Evolutionary conservation across 2,797 vertebrate genomes (phyloP), one percentile per base, ranked within the genome.

Genomic region (Vultur gryphus): DNA sequence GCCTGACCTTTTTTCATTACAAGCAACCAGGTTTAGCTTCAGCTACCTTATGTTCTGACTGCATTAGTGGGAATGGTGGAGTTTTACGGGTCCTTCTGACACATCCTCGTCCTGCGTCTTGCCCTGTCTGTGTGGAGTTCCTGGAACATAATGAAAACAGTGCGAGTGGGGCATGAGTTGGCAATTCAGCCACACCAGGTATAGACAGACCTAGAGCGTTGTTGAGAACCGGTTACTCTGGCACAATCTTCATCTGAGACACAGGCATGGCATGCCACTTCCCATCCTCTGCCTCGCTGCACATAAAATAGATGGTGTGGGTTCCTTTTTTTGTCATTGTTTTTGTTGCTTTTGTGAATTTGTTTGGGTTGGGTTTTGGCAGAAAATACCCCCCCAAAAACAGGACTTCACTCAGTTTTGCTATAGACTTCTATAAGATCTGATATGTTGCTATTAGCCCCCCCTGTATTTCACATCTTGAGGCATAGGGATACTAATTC

Each of bases 171-270:
- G 20, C 3, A 1, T 6, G 21, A 14, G 37, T 7, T 12, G 18
- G 23, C 9, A 0, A 20, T 18, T 46, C 11, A 21, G 17, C 35
- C 61, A 24, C 39, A 10, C 9, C 35, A 7, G 21, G 20, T 21
- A 6, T 1, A 5, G 1, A 6, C 13, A 25, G 31, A 54, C 7
- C 35, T 7, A 12, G 3, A 33, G 31, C 6, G 5, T 2, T 12
- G 11, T 2, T 4, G 13, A 41, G 39, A 54, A 33, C n/a, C 13
- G 1, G 3, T 14, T 17, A 8, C 55, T 44, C 2, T 0, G 13
- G 37, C 62, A 26, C 23, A 15, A 1, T 10, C 33, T 51, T 62
- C 16, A 6, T 4, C 33, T 7, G 46, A 28, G 35, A 13, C 55
- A 55, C 3, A 2, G 33, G 23, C 23, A 25, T 1, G 10, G 44